Evolutionary conservation across 2,888 invertebrate genomes (phyloP), one percentile per base, ranked within the genome.

Genomic region (Cryptosula pallasiana): DNA sequence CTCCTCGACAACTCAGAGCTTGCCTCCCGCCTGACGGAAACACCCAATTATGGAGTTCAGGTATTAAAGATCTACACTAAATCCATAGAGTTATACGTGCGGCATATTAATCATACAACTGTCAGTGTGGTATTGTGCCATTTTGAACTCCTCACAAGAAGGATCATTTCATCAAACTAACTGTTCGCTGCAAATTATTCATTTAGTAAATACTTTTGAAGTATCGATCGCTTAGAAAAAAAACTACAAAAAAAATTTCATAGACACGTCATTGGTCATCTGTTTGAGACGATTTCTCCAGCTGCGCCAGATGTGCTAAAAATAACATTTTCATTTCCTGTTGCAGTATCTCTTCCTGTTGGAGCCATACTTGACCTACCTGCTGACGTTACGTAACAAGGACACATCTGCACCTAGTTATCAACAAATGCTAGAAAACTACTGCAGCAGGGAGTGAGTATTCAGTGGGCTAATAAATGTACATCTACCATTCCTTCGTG

Each of bases 341-440:
- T 32, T 63, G 25, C n/a, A 63, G 63, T 63, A 63, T 63, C 63
- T 63, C 13, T 32, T 63, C 9, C 63, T 63, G 63, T 34, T 63
- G 63, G 63, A 63, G 63, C 63, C 63, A 2, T 63, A 63, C 32
- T 13, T 32, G 2, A 13, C 63, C 32, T 63, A 63, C 34, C n/a
- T 63, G 9, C 20, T 63, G 32, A 32, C 27, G 13, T 5, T 63
- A 5, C 2, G 32, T n/a, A 32, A 63, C n/a, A 16, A 27, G 5
- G 9, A 25, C 5, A 5, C 27, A 63, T 1, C 5, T 63, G 32
- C 2, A 32, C 29, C 20, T 5, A 63, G 29, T 3, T 63, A 63
- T 32, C 63, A 25, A 13, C 13, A 63, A n/a, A 27, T 34, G 5
- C 32, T 63, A 16, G 27, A 63, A 20, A 63, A 63, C 32, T 63